Base-by-base conservation (phyloP, 2,888 invertebrate genomes). In the Ischnus inquisitorius region DNA sequence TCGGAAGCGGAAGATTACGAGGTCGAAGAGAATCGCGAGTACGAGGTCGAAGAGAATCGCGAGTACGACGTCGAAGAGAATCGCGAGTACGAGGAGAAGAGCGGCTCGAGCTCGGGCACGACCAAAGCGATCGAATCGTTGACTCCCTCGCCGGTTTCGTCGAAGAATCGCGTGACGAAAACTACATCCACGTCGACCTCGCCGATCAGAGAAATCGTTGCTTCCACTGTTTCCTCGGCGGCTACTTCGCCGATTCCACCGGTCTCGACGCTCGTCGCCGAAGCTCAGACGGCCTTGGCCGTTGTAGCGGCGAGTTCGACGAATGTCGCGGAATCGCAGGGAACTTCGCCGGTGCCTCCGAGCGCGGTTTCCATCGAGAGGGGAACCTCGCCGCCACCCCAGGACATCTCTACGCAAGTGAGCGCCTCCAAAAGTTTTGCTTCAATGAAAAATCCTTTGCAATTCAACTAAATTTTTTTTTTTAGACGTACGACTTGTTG, bases 381-480 rank as follows among this genome's bases (percentile, higher is more conserved):
- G 72, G 97, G 97, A 82, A 97, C 97, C 43, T 97, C 97, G 43
- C 97, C 98, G 60, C 97, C 97, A 43, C 97, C 98, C 2, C 98
- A 98, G 93, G 97, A 95, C 91, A 97, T 97, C 90, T 97, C 97
- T 34, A 98, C 98, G 28, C 98, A 98, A 95, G 97, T 97, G 25
- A 72, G 74, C 43, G 4, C n/a, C 4, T 43, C 60, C 54, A 8
- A 14, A 4, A 28, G 8, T 19, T 80, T 2, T 12, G 12, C 12
- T 16, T 54, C 12, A 2, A 19, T 57, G 16, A 10, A 54, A 34
- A 6, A 54, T 54, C 10, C n/a, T n/a, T n/a, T n/a, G n/a, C n/a
- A n/a, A n/a, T n/a, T n/a, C n/a, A n/a, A n/a, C n/a, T n/a, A 34
- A 28, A 34, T 34, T 34, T 34, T 46, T 46, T 43, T 88, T 92